A percentile compares a stretch with the other conserved stretches of the same genome.
These are phyloP conservation scores for Cyprinodon variegatus DNA, from an alignment of 2,113 vertebrate species.

Conservation along the genomic window DNA sequence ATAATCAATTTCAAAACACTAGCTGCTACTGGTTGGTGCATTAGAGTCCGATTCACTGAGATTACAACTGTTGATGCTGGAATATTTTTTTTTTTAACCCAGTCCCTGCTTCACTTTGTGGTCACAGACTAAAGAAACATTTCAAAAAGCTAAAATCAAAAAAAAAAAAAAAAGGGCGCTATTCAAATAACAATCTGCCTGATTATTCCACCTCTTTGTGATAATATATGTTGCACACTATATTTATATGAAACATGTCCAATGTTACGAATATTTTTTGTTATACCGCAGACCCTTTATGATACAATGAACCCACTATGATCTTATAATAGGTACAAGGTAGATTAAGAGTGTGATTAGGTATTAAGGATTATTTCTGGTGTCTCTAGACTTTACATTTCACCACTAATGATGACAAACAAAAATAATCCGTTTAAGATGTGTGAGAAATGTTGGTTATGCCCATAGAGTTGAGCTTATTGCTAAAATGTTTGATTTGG, in stretches of 20 bases:
- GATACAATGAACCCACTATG: slow-evolving; percentile 4
- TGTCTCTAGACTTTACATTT: background rate
- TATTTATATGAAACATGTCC: background rate
- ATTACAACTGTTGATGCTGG: background rate
- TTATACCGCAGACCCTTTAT: background rate
- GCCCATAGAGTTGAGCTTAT: background rate
- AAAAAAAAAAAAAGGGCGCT: slow-evolving; percentile 6
- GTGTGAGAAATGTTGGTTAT: background rate
- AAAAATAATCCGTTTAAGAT: background rate
- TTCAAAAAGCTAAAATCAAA: slow-evolving; percentile 2
- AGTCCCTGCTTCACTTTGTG: background rate
- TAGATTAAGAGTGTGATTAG: background rate
- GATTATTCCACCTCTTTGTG: background rate
- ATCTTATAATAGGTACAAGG: background rate
- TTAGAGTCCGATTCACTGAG: background rate
- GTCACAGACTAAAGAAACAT: slow-evolving; percentile 4
- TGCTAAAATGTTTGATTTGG: background rate
- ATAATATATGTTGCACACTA: background rate
- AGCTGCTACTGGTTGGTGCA: background rate
- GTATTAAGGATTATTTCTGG: background rate
- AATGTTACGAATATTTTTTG: background rate
- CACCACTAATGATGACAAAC: too few relatives aligned
- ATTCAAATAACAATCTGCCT: background rate
- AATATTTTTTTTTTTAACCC: background rate
- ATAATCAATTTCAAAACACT: background rate